Base-by-base conservation (phyloP, 2,113 vertebrate species). In the Mugil cephalus region DNA sequence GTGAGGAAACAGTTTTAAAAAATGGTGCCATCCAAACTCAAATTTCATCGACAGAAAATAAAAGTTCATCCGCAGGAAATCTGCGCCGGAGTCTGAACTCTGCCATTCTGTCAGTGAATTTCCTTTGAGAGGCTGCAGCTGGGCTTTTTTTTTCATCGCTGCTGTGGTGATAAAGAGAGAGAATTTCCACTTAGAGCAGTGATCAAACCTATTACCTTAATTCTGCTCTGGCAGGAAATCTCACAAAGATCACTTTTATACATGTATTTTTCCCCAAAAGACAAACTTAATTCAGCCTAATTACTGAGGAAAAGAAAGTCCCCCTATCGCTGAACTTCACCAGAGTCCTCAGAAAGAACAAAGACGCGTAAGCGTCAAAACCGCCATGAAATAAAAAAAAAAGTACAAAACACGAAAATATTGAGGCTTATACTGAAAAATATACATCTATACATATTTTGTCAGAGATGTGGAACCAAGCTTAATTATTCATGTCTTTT, bases 181-280 rank as follows among this genome's bases (percentile, higher is more conserved):
- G 13, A 60, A n/a, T 55, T 76, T 71, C 52, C 46, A 62, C 63
- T 66, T 30, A 62, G 19, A 59, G 74, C 45, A 48, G 34, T n/a
- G 39, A 79, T 81, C 69, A 59, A 74, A 39, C 52, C 59, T 70
- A 60, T 83, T 71, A 83, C 63, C 48, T 81, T 83, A 64, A 81
- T 76, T 68, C 35, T 70, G 24, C 65, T 71, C 74, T 56, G 1
- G 62, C 48, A 80, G 69, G 54, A 68, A 17, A 60, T 84, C 63
- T 64, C 43, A 45, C 53, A 30, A 39, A 56, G 51, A 72, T 67
- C 30, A 34, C 38, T 69, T 60, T 69, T 45, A 8, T 67, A 74
- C 65, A 60, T 52, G 19, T 39, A 34, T 70, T 69, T 79, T 59
- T 30, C 24, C 5, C 9, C 46, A 34, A 65, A 61, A 79, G 58